Percentiles rank a stretch among this genome's conserved stretches.
Conservation (phyloP, 2,888 invertebrate species). For the Unio delphinus region DNA sequence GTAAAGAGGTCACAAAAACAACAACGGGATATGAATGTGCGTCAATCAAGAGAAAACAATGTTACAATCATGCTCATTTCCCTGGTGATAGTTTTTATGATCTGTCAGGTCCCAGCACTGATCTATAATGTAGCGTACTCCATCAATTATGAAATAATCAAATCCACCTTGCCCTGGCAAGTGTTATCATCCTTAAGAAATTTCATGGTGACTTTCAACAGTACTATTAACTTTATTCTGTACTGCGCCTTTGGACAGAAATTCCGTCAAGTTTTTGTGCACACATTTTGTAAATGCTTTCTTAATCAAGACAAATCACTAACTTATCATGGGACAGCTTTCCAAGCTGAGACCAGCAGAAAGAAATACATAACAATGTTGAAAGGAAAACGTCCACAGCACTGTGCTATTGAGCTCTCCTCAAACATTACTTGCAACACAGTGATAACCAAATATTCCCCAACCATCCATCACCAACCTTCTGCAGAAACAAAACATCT, state of each 20-base stretch:
- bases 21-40: conserved; percentile 88
- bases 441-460: conserved; percentile 47
- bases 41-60: conserved; percentile 92
- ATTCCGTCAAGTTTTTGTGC: conserved; percentile 77
- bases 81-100: conserved; percentile 93
- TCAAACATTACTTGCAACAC: conserved; percentile 42
- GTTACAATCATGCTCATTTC: conserved; percentile 95
- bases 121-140: conserved; percentile 80
- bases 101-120: conserved; percentile 83
- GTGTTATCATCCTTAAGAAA: conserved; percentile 75
- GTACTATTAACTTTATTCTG: conserved; percentile 97
- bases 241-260: conserved; percentile 98
- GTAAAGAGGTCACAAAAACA: conserved; percentile 92
- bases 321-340: conserved; percentile 42
- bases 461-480: conserved; percentile 21
- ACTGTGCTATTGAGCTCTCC: conserved; percentile 33
- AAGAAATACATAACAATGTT: conserved; percentile 44
- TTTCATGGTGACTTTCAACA: conserved; percentile 95
- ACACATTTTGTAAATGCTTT: conserved; percentile 61
- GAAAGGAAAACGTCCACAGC: conserved; percentile 20
- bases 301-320: conserved; percentile 51
- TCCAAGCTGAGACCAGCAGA: conserved; percentile 31
- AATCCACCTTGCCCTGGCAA: conserved; percentile 75
- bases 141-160: conserved; percentile 75
- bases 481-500: conserved; percentile 10